These are phyloP conservation scores for Tethya wilhelma DNA, from an alignment of 37 sponge, comb jelly and placozoan species.

Conservation along the genomic window DNA sequence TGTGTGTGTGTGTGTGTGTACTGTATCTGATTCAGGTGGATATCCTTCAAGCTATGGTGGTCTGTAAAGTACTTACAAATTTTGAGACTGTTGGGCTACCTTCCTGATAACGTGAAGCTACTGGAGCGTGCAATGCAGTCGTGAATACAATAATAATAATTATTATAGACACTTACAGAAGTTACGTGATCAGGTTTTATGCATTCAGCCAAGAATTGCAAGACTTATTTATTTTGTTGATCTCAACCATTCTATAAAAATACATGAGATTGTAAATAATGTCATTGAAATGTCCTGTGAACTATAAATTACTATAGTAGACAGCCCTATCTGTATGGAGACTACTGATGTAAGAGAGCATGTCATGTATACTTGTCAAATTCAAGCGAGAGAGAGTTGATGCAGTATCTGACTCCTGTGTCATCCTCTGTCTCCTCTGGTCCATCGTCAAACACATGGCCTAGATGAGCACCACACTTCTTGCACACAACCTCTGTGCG, in stretches of 20 bases:
- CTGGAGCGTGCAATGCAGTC: constrained; percentile 6
- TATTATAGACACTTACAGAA: no score
- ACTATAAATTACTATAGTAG: no score
- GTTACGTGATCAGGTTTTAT: no score
- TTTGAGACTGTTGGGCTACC: constrained; percentile 16
- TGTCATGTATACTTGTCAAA: no score
- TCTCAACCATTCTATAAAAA: no score
- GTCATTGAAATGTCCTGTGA: no score
- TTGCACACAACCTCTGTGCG: constrained; percentile 61
- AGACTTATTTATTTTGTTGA: no score
- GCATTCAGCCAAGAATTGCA: no score
- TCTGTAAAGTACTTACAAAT: constrained; percentile 15
- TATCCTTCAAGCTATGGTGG: constrained; percentile 36
- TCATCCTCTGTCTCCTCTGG: constrained; percentile 26
- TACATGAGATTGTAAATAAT: no score
- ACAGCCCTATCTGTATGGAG: no score
- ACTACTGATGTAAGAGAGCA: no score
- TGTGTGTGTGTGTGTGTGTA: no score
- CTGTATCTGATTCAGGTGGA: constrained; percentile 21
- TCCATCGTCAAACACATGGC: constrained; percentile 76
- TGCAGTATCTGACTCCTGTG: constrained; percentile 69
- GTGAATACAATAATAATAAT: not conserved
- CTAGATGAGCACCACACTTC: constrained; percentile 71
- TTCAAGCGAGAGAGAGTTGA: constrained; percentile 64
- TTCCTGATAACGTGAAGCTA: not conserved